A percentile compares a stretch with the other conserved stretches of the same genome.
Conservation (phyloP, 2,797 vertebrate species). For the Protonibea diacanthus region DNA sequence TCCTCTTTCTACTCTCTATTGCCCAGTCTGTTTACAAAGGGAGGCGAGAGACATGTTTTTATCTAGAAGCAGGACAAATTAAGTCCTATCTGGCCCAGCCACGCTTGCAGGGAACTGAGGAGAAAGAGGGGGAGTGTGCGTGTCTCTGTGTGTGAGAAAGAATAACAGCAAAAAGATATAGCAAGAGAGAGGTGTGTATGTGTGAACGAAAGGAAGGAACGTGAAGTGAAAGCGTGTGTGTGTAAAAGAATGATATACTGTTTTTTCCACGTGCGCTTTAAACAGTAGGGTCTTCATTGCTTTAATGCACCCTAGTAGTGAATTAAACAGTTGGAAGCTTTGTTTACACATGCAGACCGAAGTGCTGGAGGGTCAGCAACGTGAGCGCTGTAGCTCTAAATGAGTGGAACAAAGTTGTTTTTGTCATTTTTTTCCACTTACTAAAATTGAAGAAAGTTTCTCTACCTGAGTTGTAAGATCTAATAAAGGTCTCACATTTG, state of each 20-base stretch:
- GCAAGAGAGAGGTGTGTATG: background rate
- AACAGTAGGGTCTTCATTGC: constrained; percentile 40
- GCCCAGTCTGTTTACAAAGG: constrained; percentile 63
- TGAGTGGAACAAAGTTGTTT: constrained; percentile 37
- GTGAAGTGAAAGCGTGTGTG: too few species aligned
- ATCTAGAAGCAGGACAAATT: constrained; percentile 65
- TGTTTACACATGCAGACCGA: constrained; percentile 50
- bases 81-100: constrained; percentile 66
- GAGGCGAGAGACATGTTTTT: too few species aligned
- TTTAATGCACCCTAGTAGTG: constrained; percentile 64
- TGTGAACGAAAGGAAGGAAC: constrained; percentile 4
- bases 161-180: background rate
- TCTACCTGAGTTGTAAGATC: constrained; percentile 7
- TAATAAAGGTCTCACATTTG: constrained; percentile 49
- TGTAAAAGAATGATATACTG: constrained; percentile 24
- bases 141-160: background rate
- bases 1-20: constrained; percentile 60
- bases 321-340: constrained; percentile 61
- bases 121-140: background rate
- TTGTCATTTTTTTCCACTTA: background rate
- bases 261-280: constrained; percentile 15
- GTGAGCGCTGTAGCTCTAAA: constrained; percentile 39
- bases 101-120: constrained; percentile 37
- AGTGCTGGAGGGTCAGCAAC: constrained; percentile 54
- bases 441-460: constrained; percentile 34